phyloP scores from a whole-genome alignment of 30 jellyfish, hydroid and myxozoan genomes.

The Turritopsis rubra region DNA sequence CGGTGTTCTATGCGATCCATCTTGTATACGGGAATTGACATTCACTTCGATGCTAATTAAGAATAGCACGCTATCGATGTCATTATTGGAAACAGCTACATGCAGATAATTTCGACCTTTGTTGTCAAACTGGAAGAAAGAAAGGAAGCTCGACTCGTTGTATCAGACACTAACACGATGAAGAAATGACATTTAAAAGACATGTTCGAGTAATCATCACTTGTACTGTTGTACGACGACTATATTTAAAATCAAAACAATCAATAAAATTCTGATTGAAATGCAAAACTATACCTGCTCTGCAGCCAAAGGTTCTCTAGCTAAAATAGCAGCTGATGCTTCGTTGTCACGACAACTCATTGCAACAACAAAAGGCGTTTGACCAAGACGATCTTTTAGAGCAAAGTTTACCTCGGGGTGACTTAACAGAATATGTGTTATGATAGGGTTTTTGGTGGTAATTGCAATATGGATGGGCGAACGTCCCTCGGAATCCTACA shows the following conservation, averaged over 20 bases:
- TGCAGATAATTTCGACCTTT: slow-evolving; percentile 91
- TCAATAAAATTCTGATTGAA: not conserved
- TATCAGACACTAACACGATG: not conserved
- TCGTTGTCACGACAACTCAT: slow-evolving; percentile 81
- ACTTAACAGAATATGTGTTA: slow-evolving; percentile 70
- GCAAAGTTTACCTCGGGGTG: slow-evolving; percentile 80
- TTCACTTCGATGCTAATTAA: slow-evolving; percentile 83
- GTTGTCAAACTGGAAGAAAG: slow-evolving; percentile 60
- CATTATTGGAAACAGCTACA: slow-evolving; percentile 66
- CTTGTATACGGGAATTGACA: slow-evolving; percentile 72
- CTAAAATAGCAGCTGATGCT: slow-evolving; percentile 76
- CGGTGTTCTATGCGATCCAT: slow-evolving; percentile 83
- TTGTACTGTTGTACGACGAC: too few relatives aligned
- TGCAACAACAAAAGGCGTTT: slow-evolving; percentile 88
- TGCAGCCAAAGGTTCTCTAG: slow-evolving; percentile 86
- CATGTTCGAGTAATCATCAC: too few relatives aligned
- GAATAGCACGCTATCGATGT: slow-evolving; percentile 81
- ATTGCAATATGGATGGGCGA: slow-evolving; percentile 94
- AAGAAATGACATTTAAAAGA: too few relatives aligned
- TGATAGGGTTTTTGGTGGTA: slow-evolving; percentile 64
- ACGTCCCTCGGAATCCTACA: slow-evolving; percentile 82
- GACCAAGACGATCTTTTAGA: slow-evolving; percentile 77
- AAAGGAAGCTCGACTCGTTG: not conserved
- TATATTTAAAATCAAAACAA: not conserved
- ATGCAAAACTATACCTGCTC: slow-evolving; percentile 79